A percentile compares a stretch with the other conserved stretches of the same genome.
phyloP scores from a whole-genome alignment of 2,888 invertebrate genomes.

The Ochropleura leucogaster region DNA sequence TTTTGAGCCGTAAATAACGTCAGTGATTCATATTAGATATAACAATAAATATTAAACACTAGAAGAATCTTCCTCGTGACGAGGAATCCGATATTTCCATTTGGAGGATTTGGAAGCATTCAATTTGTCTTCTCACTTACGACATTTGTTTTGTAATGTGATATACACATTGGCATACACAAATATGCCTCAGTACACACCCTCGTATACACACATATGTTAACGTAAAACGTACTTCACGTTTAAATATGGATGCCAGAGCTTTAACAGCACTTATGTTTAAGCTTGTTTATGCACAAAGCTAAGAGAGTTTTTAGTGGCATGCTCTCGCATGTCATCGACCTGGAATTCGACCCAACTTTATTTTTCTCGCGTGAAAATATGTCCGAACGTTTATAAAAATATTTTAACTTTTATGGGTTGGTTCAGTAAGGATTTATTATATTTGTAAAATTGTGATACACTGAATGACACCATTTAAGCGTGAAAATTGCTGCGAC shows the following conservation, averaged over 20 bases:
- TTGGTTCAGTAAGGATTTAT: slow-evolving; percentile 18
- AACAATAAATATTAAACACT: slow-evolving; percentile 36
- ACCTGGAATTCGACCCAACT: slow-evolving; percentile 52
- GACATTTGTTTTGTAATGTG: slow-evolving; percentile 60
- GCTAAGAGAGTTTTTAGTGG: slow-evolving; percentile 54
- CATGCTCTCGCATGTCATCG: slow-evolving; percentile 46
- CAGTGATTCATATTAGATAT: slow-evolving; percentile 21
- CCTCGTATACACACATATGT: slow-evolving; percentile 10
- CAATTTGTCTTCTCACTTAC: slow-evolving; percentile 61
- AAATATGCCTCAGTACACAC: slow-evolving; percentile 33
- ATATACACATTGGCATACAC: slow-evolving; percentile 50
- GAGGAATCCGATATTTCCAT: slow-evolving; percentile 59
- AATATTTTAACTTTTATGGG: slow-evolving; percentile 34
- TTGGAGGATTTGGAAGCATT: slow-evolving; percentile 53
- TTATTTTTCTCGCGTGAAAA: slow-evolving; percentile 47
- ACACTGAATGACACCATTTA: slow-evolving; percentile 44
- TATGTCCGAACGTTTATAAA: slow-evolving; percentile 33
- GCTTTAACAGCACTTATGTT: slow-evolving; percentile 57
- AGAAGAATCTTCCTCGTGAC: slow-evolving; percentile 21
- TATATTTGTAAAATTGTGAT: slow-evolving; percentile 30
- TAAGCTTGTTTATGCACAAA: slow-evolving; percentile 56
- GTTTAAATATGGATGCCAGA: slow-evolving; percentile 51
- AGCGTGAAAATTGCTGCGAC: slow-evolving; percentile 9
- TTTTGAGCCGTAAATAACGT: background rate
- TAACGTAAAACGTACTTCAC: slow-evolving; percentile 21